Base-by-base conservation (phyloP, 2,888 invertebrate genomes). In the Timema cristinae region DNA sequence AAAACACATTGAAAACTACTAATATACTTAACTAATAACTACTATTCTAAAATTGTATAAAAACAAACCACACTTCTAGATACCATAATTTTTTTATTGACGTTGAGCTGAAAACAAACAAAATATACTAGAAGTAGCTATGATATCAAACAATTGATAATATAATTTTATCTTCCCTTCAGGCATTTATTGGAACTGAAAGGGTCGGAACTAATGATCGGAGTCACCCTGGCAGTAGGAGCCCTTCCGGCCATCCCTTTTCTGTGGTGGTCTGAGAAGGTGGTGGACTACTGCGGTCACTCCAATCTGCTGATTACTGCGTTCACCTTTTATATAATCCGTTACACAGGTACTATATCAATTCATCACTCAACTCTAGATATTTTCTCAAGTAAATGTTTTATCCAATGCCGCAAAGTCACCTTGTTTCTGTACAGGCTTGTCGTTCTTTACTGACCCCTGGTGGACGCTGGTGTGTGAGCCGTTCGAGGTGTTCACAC, bases 221-320 rank as follows among this genome's bases (percentile, higher is more conserved):
- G 91, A 0, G 82, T 91, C 67, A 88, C 90, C 47, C 79, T 90
- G 79, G 88, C 89, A 5, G 85, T 88, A 13, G 91, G 90, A 67
- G 89, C 91, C 7, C 78, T 91, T 73, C 90, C 90, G 0, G 90
- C 91, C 2, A 83, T 91, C 66, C 86, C 90, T 7, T 89, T 90
- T 77, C 84, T 94, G 50, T 89, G 89, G 85, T 90, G 90, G 83
- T 92, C 94, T 4, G 94, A 95, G 78, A 88, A 88, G 76, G 87
- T 95, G 52, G 91, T 95, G 52, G 92, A 94, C 83, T 93, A 91
- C 81, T 90, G 94, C 75, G 91, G 91, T 11, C 90, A 91, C 79
- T 91, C 92, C 75, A 93, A 94, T 81, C 86, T 94, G 71, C 88
- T 94, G 78, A 93, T 94, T 77, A 86, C 89, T 73, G 91, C 92